phyloP scores from a whole-genome alignment of 2,888 invertebrate species.

The Scaptomyza cyrtandrae region DNA sequence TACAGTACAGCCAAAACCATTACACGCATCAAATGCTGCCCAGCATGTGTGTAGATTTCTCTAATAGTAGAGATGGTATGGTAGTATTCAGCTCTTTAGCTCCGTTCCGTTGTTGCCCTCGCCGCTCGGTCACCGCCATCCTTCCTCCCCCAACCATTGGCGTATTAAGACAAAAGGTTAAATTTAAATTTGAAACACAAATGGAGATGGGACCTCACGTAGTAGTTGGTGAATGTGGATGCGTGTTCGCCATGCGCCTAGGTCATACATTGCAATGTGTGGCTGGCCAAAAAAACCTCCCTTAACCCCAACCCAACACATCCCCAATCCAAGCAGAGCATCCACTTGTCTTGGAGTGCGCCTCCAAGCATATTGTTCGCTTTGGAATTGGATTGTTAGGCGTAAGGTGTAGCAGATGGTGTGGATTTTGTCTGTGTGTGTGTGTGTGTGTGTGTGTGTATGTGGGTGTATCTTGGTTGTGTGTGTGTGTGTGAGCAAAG shows the following conservation, averaged over 20 bases:
- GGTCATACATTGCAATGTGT: slow-evolving; percentile 75
- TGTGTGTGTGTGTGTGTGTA: slow-evolving; percentile 12
- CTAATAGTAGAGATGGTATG: neutral
- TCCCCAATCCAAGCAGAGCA: neutral
- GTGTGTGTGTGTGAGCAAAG: slow-evolving; percentile 18
- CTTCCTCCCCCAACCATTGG: slow-evolving; percentile 41
- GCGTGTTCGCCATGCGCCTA: slow-evolving; percentile 56
- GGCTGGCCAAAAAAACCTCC: slow-evolving; percentile 51
- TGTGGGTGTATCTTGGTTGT: slow-evolving; percentile 17
- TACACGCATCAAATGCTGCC: slow-evolving; percentile 57
- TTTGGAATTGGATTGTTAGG: slow-evolving; percentile 78
- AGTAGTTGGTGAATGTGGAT: slow-evolving; percentile 11
- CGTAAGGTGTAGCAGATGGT: slow-evolving; percentile 80
- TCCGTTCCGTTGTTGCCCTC: neutral
- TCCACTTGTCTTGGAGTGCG: slow-evolving; percentile 43
- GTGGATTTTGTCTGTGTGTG: slow-evolving; percentile 50
- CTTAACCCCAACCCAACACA: slow-evolving; percentile 1
- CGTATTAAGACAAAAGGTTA: slow-evolving; percentile 81
- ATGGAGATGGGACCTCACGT: slow-evolving; percentile 40
- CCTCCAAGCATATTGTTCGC: slow-evolving; percentile 74
- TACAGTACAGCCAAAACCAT: slow-evolving; percentile 40
- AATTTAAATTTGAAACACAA: slow-evolving; percentile 80
- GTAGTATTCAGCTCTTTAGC: slow-evolving; percentile 16
- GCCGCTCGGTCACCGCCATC: slow-evolving; percentile 38
- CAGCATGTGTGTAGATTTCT: slow-evolving; percentile 6